Evolutionary conservation across 2,888 invertebrate genomes (phyloP).

Genomic region (Lacanobia oleracea): DNA sequence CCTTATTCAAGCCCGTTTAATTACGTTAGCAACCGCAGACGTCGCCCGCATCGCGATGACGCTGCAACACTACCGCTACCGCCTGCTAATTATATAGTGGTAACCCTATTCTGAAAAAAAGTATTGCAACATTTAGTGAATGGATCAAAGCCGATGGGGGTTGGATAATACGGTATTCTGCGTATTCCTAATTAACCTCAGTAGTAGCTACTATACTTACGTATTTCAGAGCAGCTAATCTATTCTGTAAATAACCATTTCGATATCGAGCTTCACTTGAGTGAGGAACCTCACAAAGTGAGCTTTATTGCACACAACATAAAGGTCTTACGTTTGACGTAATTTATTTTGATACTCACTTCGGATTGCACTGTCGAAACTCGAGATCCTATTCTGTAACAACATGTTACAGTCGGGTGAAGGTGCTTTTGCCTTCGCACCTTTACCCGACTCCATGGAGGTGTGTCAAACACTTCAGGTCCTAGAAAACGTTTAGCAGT

Average conservation of each 20-base stretch:
- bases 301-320: too few relatives aligned
- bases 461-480: too few relatives aligned
- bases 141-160: constrained; percentile 24
- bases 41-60: constrained; percentile 18
- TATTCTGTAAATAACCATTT: too few relatives aligned
- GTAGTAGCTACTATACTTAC: background rate
- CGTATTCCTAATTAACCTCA: background rate
- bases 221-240: background rate
- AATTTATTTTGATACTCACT: too few relatives aligned
- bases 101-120: constrained; percentile 17
- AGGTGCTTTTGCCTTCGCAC: too few relatives aligned
- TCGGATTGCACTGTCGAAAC: too few relatives aligned
- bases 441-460: background rate
- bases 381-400: too few relatives aligned
- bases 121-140: constrained; percentile 14
- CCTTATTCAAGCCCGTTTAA: constrained; percentile 26
- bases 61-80: constrained; percentile 24
- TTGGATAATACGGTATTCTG: background rate
- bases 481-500: background rate
- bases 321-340: too few relatives aligned
- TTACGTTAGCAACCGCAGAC: constrained; percentile 14
- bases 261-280: too few relatives aligned
- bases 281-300: too few relatives aligned
- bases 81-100: constrained; percentile 29
- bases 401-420: too few relatives aligned